Percentiles rank a stretch among this genome's conserved stretches.
phyloP scores from a whole-genome alignment of 2,888 invertebrate species.

The Scaptomyza tumidula region DNA sequence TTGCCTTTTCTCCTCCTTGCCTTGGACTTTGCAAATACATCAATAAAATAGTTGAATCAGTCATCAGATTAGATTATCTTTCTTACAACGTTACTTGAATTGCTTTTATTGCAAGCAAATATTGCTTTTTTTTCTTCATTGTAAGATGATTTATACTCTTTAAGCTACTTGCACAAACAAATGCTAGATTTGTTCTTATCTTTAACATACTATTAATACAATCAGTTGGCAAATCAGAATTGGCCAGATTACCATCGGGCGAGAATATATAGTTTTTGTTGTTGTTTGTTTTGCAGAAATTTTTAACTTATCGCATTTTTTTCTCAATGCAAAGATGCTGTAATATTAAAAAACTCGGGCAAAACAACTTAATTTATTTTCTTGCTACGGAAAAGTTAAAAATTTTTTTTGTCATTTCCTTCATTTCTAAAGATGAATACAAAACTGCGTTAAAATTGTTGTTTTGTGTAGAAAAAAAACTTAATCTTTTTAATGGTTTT shows the following conservation, averaged over 20 bases:
- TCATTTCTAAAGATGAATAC: too few species aligned
- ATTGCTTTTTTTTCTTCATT: background rate
- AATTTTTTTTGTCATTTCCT: too few species aligned
- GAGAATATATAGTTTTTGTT: background rate
- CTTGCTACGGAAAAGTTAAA: background rate
- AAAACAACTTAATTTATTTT: too few species aligned
- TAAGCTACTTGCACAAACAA: background rate
- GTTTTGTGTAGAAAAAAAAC: too few species aligned
- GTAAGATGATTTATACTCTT: conserved; percentile 1
- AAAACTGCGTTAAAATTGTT: too few species aligned
- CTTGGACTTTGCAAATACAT: background rate
- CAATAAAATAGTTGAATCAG: conserved; percentile 9
- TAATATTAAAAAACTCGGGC: too few species aligned
- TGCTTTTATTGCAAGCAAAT: too few species aligned
- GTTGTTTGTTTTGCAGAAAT: too few species aligned
- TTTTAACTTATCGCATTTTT: too few species aligned
- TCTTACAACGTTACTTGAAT: background rate
- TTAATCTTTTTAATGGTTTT: background rate
- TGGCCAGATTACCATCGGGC: background rate
- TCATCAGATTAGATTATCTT: conserved; percentile 27
- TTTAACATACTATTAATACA: background rate
- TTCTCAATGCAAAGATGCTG: too few species aligned
- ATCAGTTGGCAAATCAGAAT: background rate
- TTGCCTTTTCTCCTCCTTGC: background rate
- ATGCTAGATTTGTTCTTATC: conserved; percentile 16